Conservation (phyloP, 35 echinoderm and acorn worm species). For the Acanthaster planci region DNA sequence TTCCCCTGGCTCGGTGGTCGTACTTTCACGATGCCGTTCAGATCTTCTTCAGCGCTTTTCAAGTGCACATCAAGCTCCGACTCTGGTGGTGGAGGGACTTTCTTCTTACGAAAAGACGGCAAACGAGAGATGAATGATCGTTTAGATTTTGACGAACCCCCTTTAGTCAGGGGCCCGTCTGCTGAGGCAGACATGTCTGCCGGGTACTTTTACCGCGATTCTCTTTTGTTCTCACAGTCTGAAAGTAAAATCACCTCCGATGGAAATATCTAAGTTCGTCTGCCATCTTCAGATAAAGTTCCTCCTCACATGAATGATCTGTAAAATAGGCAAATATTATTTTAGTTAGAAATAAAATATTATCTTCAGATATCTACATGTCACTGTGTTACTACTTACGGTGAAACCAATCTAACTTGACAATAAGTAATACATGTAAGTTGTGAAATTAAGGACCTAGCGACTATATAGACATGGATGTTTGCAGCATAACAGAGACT, state of each 20-base stretch:
- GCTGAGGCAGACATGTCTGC: constrained; percentile 16
- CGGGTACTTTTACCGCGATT: not conserved
- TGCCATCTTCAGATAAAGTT: not conserved
- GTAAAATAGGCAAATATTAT: no score
- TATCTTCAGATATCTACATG: no score
- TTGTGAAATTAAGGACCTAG: no score
- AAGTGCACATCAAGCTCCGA: not conserved
- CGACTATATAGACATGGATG: no score
- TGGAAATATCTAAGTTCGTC: not conserved
- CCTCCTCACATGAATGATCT: not conserved
- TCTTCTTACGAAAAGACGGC: constrained; percentile 41
- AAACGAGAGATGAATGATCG: constrained; percentile 21
- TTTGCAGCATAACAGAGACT: no score
- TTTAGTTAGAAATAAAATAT: no score
- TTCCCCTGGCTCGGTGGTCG: not conserved
- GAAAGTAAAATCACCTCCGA: not conserved
- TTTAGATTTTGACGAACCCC: not conserved
- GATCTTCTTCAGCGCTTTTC: constrained; percentile 10
- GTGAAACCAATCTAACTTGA: no score
- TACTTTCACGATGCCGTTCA: constrained; percentile 3
- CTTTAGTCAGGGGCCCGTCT: not conserved
- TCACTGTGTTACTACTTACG: no score
- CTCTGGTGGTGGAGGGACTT: not conserved
- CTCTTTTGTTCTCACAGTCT: not conserved
- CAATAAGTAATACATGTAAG: no score